Evolutionary conservation across 2,888 invertebrate genomes (phyloP), one percentile per base, ranked within the genome.

Genomic region (Ptychoptera contaminata): DNA sequence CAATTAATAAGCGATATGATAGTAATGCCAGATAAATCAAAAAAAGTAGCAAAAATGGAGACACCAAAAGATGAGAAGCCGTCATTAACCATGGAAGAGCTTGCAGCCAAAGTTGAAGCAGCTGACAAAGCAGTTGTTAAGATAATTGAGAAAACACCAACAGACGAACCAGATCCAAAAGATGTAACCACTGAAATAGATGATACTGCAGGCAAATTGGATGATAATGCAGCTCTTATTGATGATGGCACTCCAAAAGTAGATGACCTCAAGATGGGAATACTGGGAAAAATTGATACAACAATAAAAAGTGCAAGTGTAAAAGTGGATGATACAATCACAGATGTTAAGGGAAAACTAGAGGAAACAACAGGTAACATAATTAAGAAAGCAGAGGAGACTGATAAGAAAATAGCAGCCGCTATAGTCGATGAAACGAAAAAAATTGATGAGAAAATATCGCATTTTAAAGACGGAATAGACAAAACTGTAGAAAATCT

Each of bases 221-320:
- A 49, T 41, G 47, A 49, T 16, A 52, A 53, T 46, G 14, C 40
- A 9, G 46, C 45, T 30, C 52, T 54, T 49, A 35, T 46, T 12
- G 49, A 50, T 39, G 37, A 38, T 6, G 16, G 32, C 29, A 41
- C 43, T 11, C 14, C 15, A 11, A 14, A 47, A 31, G 29, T 14
- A 35, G 40, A 44, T 34, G 32, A 37, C 11, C 23, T 29, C 15
- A n/a, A 35, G 14, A 15, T 16, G 11, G 35, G 34, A 2, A 15
- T 15, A 38, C 30, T 43, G 30, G 37, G n/a, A 23, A 12, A 15
- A 5, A 40, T 37, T 30, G 30, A 2, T 9, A 30, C 15, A 7
- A 8, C 40, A 14, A 40, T 31, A n/a, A 37, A 39, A 16, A 38
- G 16, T 36, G 12, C 32, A 35, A 15, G 44, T 11, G 40, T 40